Evolutionary conservation across 2,797 vertebrate genomes (phyloP).

Genomic region (Tapera naevia): DNA sequence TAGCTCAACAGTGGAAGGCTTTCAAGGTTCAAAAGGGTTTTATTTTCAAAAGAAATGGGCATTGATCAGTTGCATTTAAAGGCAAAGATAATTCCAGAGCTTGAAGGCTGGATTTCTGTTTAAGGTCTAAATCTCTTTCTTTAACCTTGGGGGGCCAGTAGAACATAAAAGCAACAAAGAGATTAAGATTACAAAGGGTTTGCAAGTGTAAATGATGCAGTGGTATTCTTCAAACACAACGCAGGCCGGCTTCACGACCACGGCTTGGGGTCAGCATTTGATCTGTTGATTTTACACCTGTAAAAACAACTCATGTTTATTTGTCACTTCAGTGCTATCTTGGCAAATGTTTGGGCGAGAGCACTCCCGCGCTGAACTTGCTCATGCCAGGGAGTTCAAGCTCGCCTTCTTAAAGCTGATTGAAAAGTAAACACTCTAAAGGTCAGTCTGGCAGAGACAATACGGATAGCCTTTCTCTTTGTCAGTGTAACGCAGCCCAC

Average conservation of each 20-base stretch:
- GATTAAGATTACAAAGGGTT: constrained; percentile 89
- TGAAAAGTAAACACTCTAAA: constrained; percentile 76
- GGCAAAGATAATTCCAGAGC: constrained; percentile 86
- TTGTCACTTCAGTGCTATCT: constrained; percentile 73
- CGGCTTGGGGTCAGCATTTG: constrained; percentile 73
- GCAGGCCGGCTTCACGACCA: constrained; percentile 66
- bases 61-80: constrained; percentile 89
- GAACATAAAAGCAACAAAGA: constrained; percentile 86
- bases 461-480: constrained; percentile 55
- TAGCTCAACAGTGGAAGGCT: constrained; percentile 88
- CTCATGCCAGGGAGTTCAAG: constrained; percentile 65
- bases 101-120: constrained; percentile 88
- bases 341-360: constrained; percentile 73
- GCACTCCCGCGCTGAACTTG: constrained; percentile 54
- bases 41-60: constrained; percentile 89
- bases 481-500: not conserved
- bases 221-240: constrained; percentile 78
- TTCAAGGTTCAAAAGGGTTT: constrained; percentile 96
- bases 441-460: constrained; percentile 66
- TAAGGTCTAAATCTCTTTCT: constrained; percentile 93
- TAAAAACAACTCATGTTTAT: constrained; percentile 81
- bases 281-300: constrained; percentile 84
- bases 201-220: constrained; percentile 81
- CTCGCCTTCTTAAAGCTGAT: constrained; percentile 55
- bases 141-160: constrained; percentile 83